Conservation (phyloP, 1,140 invertebrate genomes). For the Caenorhabditis remanei region DNA sequence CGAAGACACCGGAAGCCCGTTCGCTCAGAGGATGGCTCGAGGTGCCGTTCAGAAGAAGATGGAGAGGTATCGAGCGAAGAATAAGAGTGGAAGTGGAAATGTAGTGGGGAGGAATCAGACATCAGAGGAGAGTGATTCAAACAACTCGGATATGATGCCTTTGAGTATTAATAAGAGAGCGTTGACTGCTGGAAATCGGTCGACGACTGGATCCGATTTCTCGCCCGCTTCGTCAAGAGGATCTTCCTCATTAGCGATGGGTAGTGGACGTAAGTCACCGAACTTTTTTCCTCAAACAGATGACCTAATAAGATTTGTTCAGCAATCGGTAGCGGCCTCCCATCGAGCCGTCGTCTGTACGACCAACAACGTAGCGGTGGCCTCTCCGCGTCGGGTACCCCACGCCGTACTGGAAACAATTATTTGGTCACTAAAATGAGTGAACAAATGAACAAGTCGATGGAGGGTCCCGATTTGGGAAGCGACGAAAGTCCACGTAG, state of each 20-base stretch:
- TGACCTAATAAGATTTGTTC: conserved; percentile 32
- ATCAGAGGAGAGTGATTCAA: conserved; percentile 61
- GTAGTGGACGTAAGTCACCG: conserved; percentile 36
- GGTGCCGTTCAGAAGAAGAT: conserved; percentile 62
- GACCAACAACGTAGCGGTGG: conserved; percentile 30
- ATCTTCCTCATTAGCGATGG: conserved; percentile 44
- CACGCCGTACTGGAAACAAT: conserved; percentile 40
- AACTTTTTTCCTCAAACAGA: not conserved
- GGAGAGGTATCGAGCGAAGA: conserved; percentile 49
- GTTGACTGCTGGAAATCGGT: conserved; percentile 45
- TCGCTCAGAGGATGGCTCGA: conserved; percentile 34
- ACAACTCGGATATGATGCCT: conserved; percentile 53
- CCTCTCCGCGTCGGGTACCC: conserved; percentile 9
- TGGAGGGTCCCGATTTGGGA: conserved; percentile 59
- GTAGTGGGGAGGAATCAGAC: conserved; percentile 51
- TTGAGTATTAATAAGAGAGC: conserved; percentile 40
- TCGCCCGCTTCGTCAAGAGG: conserved; percentile 31
- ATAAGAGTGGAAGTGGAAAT: conserved; percentile 29
- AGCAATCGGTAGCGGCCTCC: conserved; percentile 48
- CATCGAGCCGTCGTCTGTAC: conserved; percentile 46
- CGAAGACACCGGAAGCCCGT: conserved; percentile 48
- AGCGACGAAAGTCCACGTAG: conserved; percentile 61
- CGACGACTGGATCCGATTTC: conserved; percentile 38
- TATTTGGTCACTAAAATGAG: conserved; percentile 43
- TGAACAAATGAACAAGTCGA: conserved; percentile 49